Conservation (phyloP, 2,797 vertebrate species). For the Aerospiza tachiro region DNA sequence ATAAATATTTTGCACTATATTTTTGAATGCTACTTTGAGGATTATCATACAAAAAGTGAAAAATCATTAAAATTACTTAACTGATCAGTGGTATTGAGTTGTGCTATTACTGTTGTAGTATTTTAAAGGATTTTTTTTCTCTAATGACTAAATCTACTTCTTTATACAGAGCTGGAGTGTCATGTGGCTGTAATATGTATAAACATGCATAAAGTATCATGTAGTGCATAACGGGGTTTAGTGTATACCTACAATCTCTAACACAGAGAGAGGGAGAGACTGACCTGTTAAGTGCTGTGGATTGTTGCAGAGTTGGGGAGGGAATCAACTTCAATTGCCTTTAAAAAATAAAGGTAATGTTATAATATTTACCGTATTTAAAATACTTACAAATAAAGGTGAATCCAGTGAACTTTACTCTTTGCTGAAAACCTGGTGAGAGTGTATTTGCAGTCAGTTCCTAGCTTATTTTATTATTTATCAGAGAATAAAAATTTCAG, state of each 20-base stretch:
- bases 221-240: background rate
- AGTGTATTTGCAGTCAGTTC: background rate
- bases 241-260: background rate
- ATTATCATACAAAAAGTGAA: constrained; percentile 27
- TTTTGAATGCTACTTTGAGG: constrained; percentile 60
- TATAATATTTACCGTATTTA: background rate
- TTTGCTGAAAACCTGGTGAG: background rate
- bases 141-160: background rate
- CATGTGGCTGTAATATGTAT: background rate
- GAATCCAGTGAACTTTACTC: background rate
- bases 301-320: background rate
- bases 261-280: background rate
- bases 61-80: constrained; percentile 63
- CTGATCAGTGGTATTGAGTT: constrained; percentile 36
- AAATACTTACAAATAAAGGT: background rate
- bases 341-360: background rate
- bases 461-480: background rate
- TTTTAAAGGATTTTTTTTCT: background rate
- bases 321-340: background rate
- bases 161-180: background rate
- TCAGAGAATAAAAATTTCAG: background rate
- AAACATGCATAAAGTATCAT: background rate
- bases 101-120: background rate
- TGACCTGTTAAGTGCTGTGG: background rate
- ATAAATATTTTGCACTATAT: constrained; percentile 66